Evolutionary conservation across 2,797 vertebrate genomes (phyloP).

Genomic region (Danio kyathit): DNA sequence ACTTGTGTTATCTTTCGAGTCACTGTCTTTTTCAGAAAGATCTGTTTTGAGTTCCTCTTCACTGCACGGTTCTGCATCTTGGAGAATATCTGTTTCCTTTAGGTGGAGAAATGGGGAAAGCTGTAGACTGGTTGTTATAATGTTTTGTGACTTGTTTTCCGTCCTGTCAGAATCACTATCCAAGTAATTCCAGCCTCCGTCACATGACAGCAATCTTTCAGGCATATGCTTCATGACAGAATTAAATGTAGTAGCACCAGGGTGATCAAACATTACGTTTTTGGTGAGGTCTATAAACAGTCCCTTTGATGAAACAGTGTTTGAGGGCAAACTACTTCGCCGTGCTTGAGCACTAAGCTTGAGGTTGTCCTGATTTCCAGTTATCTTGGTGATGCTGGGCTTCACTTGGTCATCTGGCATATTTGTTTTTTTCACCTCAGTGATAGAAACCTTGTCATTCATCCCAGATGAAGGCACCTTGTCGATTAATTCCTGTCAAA

Average conservation of each 20-base stretch:
- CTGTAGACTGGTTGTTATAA: conserved; percentile 56
- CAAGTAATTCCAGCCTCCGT: conserved; percentile 60
- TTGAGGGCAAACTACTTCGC: conserved; percentile 78
- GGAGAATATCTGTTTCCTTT: conserved; percentile 64
- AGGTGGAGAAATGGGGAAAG: conserved; percentile 56
- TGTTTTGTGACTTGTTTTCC: conserved; percentile 17
- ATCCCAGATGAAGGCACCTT: conserved; percentile 81
- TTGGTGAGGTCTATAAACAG: conserved; percentile 58
- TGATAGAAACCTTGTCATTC: conserved; percentile 89
- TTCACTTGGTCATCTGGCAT: conserved; percentile 69
- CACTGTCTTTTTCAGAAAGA: conserved; percentile 17
- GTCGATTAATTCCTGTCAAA: conserved; percentile 45
- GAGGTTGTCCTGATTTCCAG: conserved; percentile 63
- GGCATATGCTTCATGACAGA: conserved; percentile 70
- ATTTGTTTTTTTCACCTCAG: conserved; percentile 84
- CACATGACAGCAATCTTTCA: conserved; percentile 66
- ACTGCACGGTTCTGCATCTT: conserved; percentile 47
- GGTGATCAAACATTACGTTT: conserved; percentile 56
- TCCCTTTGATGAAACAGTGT: conserved; percentile 72
- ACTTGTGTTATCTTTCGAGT: conserved; percentile 10
- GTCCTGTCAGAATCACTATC: conserved; percentile 50
- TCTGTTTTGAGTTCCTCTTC: conserved; percentile 44
- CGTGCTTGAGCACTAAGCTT: conserved; percentile 71
- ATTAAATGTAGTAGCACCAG: conserved; percentile 54
- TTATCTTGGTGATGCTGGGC: conserved; percentile 62